Base-by-base conservation (phyloP, 1,140 invertebrate genomes). In the Drusus annulatus region DNA sequence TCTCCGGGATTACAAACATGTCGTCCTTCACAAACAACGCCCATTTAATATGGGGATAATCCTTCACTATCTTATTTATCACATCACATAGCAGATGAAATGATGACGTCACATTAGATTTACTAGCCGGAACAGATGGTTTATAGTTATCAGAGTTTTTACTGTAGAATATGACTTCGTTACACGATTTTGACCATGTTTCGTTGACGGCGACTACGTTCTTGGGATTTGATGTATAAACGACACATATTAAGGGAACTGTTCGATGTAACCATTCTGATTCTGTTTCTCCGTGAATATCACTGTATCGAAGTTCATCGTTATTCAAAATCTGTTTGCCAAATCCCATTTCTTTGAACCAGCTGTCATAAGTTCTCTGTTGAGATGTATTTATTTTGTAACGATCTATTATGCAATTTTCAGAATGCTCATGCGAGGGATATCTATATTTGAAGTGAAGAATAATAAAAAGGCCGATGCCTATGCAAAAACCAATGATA, bases 1-100 rank as follows among this genome's bases (percentile, higher is more conserved):
- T 91, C 81, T 91, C 90, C 15, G 87, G 82, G 62, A 91, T 83
- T 8, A 90, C 87, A 79, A 91, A 86, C n/a, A 88, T 90, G 68
- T 90, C 86, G 28, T 91, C 90, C 50, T 87, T 88, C 2, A 90
- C 86, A 83, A 91, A 89, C 69, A 91, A 85, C 4, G 87, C 81
- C 91, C 91, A 91, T 19, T 89, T 65, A 5, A 88, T 52, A n/a
- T 65, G 15, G 1, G 71, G 28, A 60, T 81, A 73, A 15, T 78
- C 69, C 13, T 23, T 19, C 86, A 86, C 87, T 62, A 89, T 82
- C 54, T 87, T 85, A 68, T 84, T 86, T 74, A 90, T 87, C 15
- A 83, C 71, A 83, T 89, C 85, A 50, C 90, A 91, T 2, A 91
- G 83, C 3, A 88, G 56, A 63, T 89, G 88, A 88, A 89, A 91